phyloP scores from a whole-genome alignment of 2,797 vertebrate species.

The Peromyscus eremicus region DNA sequence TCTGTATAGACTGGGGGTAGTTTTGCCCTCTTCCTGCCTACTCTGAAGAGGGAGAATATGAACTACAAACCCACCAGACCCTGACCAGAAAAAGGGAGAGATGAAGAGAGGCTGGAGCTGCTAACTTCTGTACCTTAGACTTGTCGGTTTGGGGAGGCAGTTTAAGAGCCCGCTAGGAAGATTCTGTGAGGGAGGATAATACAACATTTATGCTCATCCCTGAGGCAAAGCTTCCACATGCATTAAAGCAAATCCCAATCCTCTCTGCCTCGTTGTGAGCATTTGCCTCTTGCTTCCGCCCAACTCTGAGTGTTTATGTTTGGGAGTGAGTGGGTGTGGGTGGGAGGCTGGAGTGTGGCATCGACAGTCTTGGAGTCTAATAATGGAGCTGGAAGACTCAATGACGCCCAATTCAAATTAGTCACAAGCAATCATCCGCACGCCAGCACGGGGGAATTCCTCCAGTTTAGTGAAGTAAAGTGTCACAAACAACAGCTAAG shows the following conservation, averaged over 20 bases:
- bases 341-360: conserved; percentile 6
- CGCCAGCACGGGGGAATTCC: conserved; percentile 67
- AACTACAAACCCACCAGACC: neutral
- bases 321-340: conserved; percentile 54
- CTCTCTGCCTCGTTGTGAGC: neutral
- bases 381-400: conserved; percentile 63
- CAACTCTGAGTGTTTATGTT: conserved; percentile 37
- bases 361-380: neutral
- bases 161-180: neutral
- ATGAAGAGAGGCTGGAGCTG: neutral
- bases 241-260: conserved; percentile 42
- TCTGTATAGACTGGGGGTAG: neutral
- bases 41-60: neutral
- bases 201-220: neutral
- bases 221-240: conserved; percentile 19
- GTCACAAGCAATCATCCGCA: conserved; percentile 33
- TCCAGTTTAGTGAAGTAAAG: conserved; percentile 46
- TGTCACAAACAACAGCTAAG: conserved; percentile 83
- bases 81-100: neutral
- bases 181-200: neutral
- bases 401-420: conserved; percentile 66
- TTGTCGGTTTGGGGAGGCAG: neutral
- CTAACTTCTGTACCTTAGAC: neutral
- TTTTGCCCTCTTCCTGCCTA: neutral
- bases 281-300: neutral